A percentile compares a stretch with the other conserved stretches of the same genome.
These are phyloP conservation scores for Rhinichthys osculus DNA, from an alignment of 2,797 vertebrate species.

Conservation along the genomic window DNA sequence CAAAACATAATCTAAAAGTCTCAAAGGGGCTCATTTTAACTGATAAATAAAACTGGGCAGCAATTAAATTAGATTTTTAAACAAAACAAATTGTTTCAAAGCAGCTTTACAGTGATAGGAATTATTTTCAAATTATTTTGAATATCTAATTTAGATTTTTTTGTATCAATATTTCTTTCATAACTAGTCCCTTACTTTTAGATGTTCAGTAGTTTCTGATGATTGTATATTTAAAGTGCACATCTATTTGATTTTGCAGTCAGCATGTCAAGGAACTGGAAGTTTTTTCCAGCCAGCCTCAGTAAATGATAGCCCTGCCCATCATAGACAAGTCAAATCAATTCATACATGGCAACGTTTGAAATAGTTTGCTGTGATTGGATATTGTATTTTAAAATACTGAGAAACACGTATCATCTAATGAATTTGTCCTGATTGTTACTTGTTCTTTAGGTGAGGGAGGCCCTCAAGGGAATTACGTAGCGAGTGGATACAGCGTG, in stretches of 20 bases:
- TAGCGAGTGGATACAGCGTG: conserved; percentile 90
- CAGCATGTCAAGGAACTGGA: neutral
- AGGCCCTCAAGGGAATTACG: conserved; percentile 72
- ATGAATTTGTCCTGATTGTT: neutral
- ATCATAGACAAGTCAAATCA: neutral
- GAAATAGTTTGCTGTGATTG: neutral
- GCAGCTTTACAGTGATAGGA: neutral
- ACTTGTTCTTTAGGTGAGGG: conserved; percentile 72
- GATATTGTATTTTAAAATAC: neutral
- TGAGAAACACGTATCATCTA: neutral
- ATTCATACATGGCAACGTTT: neutral
- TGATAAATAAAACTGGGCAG: neutral
- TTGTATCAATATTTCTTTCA: neutral
- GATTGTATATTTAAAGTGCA: neutral
- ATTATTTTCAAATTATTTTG: neutral
- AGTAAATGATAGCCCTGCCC: neutral
- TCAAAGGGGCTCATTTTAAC: too few relatives aligned
- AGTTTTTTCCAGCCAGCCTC: neutral
- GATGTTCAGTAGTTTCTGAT: neutral
- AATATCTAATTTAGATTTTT: too few relatives aligned
- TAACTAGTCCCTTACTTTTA: neutral
- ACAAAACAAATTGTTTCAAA: neutral
- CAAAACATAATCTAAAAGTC: neutral
- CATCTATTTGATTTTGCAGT: neutral
- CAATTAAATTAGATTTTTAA: neutral